Percentiles rank a stretch among this genome's conserved stretches.
These are phyloP conservation scores for Talpa occidentalis DNA, from an alignment of 2,113 vertebrate species.

Conservation along the genomic window DNA sequence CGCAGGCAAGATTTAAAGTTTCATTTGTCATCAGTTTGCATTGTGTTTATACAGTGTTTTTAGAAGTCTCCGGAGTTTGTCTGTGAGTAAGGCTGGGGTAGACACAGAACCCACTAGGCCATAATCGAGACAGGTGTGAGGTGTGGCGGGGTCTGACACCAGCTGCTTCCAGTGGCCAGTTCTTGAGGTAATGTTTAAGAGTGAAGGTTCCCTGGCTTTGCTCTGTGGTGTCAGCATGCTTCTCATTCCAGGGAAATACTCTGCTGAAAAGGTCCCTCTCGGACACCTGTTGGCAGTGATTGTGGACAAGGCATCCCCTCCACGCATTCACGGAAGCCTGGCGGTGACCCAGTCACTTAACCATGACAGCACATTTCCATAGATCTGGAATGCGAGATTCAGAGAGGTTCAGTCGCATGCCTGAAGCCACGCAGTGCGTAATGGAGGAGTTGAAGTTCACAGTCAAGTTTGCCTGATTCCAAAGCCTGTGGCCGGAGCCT, in stretches of 20 bases:
- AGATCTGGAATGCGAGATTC: neutral
- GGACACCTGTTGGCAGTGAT: neutral
- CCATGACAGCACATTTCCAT: neutral
- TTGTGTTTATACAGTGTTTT: neutral
- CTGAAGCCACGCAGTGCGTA: neutral
- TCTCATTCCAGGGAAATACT: neutral
- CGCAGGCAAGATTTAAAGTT: too few species aligned
- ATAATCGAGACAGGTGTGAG: accelerated
- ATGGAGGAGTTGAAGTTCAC: neutral
- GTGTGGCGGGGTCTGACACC: neutral
- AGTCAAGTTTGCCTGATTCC: neutral
- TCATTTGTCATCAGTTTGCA: neutral
- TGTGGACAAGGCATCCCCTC: neutral
- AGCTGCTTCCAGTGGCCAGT: too few species aligned
- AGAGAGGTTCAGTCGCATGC: neutral
- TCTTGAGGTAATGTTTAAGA: neutral
- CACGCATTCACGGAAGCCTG: neutral
- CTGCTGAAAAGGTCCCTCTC: neutral
- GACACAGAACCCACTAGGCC: neutral
- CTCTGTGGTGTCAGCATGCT: neutral
- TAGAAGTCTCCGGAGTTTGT: neutral
- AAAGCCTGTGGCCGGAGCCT: neutral
- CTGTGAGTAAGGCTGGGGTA: neutral
- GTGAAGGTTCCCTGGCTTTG: neutral
- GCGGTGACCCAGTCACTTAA: neutral